phyloP scores from a whole-genome alignment of 2,888 invertebrate genomes.

The Loripinus fragilis region DNA sequence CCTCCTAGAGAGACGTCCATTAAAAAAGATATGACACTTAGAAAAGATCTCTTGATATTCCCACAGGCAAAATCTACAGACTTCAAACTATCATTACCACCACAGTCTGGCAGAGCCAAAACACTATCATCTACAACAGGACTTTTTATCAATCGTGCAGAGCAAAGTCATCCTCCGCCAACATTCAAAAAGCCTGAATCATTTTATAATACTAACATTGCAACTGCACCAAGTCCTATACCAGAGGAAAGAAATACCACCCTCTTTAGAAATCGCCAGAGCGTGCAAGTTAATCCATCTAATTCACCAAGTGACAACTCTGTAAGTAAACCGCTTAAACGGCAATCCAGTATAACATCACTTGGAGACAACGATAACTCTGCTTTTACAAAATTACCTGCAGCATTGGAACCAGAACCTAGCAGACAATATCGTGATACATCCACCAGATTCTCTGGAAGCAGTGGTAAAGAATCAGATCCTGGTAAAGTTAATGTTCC shows the following conservation, averaged over 20 bases:
- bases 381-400: neutral
- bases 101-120: neutral
- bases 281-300: neutral
- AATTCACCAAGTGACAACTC: neutral
- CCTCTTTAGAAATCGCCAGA: neutral
- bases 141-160: neutral
- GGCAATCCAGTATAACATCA: neutral
- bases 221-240: neutral
- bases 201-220: neutral
- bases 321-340: neutral
- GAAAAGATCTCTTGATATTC: conserved; percentile 33
- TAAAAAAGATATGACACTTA: conserved; percentile 23
- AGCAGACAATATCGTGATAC: neutral
- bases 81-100: conserved; percentile 40
- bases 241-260: neutral
- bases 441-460: neutral
- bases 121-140: neutral
- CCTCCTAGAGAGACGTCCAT: conserved; percentile 46
- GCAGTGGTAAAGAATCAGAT: neutral
- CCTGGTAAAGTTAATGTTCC: conserved; percentile 16
- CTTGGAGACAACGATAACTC: neutral
- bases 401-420: neutral
- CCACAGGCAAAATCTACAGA: conserved; percentile 41
- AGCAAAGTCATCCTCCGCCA: neutral
- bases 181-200: neutral